These are phyloP conservation scores for Aphidius ervi DNA, from an alignment of 1,140 invertebrate genomes.

Conservation along the genomic window DNA sequence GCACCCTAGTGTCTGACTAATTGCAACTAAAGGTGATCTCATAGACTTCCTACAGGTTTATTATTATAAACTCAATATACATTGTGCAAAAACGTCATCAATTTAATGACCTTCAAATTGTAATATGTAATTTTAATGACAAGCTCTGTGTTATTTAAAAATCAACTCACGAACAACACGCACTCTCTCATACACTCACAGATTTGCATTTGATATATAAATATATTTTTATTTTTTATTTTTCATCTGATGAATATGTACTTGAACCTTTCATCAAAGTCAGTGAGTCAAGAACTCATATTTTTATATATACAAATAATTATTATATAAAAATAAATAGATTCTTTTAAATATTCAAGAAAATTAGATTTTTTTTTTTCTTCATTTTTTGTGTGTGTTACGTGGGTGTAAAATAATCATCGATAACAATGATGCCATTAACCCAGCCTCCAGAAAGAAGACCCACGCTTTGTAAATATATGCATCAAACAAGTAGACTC, in stretches of 20 bases:
- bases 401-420: constrained; percentile 6
- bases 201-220: too few relatives aligned
- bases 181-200: too few relatives aligned
- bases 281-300: too few relatives aligned
- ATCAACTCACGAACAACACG: constrained; percentile 3
- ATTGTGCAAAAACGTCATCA: constrained; percentile 1
- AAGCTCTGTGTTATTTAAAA: background rate
- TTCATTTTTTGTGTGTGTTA: background rate
- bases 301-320: too few relatives aligned
- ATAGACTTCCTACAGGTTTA: background rate
- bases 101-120: constrained; percentile 7
- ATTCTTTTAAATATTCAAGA: too few relatives aligned
- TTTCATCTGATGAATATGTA: background rate
- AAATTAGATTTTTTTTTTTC: too few relatives aligned
- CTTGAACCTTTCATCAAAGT: background rate
- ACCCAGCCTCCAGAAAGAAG: background rate
- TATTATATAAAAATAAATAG: too few relatives aligned
- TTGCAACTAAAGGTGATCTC: constrained; percentile 3
- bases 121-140: constrained; percentile 3
- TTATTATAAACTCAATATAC: background rate
- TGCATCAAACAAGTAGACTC: background rate
- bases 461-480: constrained; percentile 5
- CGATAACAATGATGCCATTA: constrained; percentile 16
- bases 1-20: background rate
- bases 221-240: too few relatives aligned